Base-by-base conservation (phyloP, 2,797 vertebrate genomes). In the Sphenopsis melanotis region DNA sequence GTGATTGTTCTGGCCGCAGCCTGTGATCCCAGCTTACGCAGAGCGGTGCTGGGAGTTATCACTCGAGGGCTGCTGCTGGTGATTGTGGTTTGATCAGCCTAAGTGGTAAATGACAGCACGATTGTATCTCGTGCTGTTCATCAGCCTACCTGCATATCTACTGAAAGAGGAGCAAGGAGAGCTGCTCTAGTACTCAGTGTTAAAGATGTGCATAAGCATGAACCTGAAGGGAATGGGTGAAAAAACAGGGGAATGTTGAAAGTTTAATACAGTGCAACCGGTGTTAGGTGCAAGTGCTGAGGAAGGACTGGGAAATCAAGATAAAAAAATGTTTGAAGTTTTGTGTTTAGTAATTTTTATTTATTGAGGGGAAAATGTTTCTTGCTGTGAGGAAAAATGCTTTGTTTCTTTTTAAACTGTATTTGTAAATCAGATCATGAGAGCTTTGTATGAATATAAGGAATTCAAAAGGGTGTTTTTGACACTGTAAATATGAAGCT, bases 171-270 rank as follows among this genome's bases (percentile, higher is more conserved):
- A 64, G 7, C 15, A 26, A 42, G 56, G 56, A 50, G 47, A 15
- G 21, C 23, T 44, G 4, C 53, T 71, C 6, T 6, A 36, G 26
- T 57, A 12, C 7, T 55, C 3, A 0, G 6, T 32, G 2, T 29
- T 63, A 17, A 12, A 65, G 30, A 16, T 34, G 7, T 27, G 3
- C 2, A 0, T 27, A 15, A 74, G 27, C 10, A 5, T 10, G 22
- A 60, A 11, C 39, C 55, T 60, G 53, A 52, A 52, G 8, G 12
- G 22, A 89, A 60, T 4, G 7, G 22, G 14, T 7, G 46, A 37
- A 66, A 65, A 57, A 37, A 41, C 7, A 13, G 9, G 9, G 5
- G 2, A n/a, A 32, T 4, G 18, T 8, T 49, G 5, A 7, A 76
- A 71, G 7, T 23, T 72, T 13, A 6, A 3, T 26, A 3, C 0